Evolutionary conservation across 2,797 vertebrate genomes (phyloP).

Genomic region (Poeciliopsis presidionis): DNA sequence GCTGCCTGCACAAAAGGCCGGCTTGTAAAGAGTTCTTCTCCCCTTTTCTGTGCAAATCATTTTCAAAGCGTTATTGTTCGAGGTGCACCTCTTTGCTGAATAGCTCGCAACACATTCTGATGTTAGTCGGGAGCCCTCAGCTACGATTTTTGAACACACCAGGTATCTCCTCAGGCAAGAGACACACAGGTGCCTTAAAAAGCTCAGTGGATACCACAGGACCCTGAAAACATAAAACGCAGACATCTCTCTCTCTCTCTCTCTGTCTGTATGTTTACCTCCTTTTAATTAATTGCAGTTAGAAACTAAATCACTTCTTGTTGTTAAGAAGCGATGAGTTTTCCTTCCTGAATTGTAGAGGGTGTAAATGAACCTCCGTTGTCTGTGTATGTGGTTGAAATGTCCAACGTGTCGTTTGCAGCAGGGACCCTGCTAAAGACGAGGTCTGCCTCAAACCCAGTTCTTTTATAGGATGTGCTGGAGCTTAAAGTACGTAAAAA

Average conservation of each 20-base stretch:
- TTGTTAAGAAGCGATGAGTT: not conserved
- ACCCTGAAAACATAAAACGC: not conserved
- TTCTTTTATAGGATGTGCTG: too few relatives aligned
- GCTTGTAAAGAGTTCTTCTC: not conserved
- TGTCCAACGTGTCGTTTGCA: too few relatives aligned
- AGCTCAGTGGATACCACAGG: not conserved
- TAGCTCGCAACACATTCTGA: not conserved
- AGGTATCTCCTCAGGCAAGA: not conserved
- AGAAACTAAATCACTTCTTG: not conserved
- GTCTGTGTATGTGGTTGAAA: too few relatives aligned
- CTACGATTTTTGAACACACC: not conserved
- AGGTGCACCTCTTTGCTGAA: not conserved
- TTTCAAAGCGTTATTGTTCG: not conserved
- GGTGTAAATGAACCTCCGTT: too few relatives aligned
- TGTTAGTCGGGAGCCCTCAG: not conserved
- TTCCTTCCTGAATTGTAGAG: too few relatives aligned
- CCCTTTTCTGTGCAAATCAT: not conserved
- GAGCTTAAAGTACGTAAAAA: too few relatives aligned
- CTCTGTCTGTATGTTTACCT: not conserved
- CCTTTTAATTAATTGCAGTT: not conserved
- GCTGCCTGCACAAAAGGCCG: not conserved
- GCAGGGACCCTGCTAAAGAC: too few relatives aligned
- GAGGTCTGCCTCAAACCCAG: too few relatives aligned
- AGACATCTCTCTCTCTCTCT: not conserved
- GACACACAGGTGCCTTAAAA: not conserved